Base-by-base conservation (phyloP, 1,140 invertebrate species). In the Orius insidiosus region DNA sequence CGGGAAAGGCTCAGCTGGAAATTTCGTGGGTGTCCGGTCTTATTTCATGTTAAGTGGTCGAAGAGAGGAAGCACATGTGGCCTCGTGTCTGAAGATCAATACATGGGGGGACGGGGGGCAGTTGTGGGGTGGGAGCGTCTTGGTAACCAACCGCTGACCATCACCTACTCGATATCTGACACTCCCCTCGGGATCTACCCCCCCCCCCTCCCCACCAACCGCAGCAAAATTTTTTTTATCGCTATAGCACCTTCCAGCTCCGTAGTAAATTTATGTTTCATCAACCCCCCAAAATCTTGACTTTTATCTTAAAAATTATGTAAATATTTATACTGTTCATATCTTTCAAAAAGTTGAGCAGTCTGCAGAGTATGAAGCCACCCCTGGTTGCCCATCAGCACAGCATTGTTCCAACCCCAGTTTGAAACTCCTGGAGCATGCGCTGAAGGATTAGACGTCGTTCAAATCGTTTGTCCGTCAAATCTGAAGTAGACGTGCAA, bases 91-190 rank as follows among this genome's bases (percentile, higher is more conserved):
- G 11, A 13, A 40, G 38, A 40, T 40, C 38, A 40, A 40, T 40
- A 40, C 38, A 13, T 11, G 38, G 38, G 38, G 38, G 24, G 7
- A n/a, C n/a, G 24, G 24, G 24, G 24, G 24, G 24, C 7, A 7
- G 24, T 24, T 24, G 24, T 24, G 24, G 24, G 24, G 24, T 4
- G 24, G 24, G 24, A 24, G 24, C 24, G 38, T 40, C 38, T 40
- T 40, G 38, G 38, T 16, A 16, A 16, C 38, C 38, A 40, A 40
- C 38, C 38, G 16, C 38, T 40, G 38, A 40, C 38, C 38, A 40
- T 40, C 38, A 40, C 38, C 38, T 40, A 40, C 38, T 40, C 38
- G 16, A 40, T 40, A 40, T 40, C 38, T 40, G 38, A 40, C 38
- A 40, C 38, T 13, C 13, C 38, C 38, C 16, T 14, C 38, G 9